Percentiles rank a stretch among this genome's conserved stretches.
Conservation (phyloP, 92 coral and sea anemone species). For the Siderastrea siderea region DNA sequence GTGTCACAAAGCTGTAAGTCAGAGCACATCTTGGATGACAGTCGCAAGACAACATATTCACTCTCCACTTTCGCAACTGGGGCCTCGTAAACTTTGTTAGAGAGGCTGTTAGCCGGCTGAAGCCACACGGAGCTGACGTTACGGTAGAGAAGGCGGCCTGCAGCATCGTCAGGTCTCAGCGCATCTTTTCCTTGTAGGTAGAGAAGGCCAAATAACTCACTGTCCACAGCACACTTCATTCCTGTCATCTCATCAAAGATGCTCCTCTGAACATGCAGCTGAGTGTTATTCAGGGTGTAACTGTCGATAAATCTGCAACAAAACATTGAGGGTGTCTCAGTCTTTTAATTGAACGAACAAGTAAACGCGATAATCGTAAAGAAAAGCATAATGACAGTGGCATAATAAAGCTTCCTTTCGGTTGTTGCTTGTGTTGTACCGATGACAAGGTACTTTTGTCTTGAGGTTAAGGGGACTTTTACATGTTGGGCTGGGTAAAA, state of each 20-base stretch:
- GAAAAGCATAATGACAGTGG: too few species aligned
- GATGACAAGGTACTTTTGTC: too few species aligned
- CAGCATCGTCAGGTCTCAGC: conserved; percentile 64
- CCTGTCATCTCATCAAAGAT: conserved; percentile 38
- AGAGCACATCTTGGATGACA: conserved; percentile 40
- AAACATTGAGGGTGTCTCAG: too few species aligned
- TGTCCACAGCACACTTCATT: conserved; percentile 25
- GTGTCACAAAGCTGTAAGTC: background rate
- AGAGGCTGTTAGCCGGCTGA: background rate
- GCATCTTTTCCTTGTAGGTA: conserved; percentile 53
- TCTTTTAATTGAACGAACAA: too few species aligned
- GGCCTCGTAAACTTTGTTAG: conserved; percentile 44
- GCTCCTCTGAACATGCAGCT: conserved; percentile 21
- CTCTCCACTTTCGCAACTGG: conserved; percentile 48
- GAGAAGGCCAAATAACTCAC: conserved; percentile 73
- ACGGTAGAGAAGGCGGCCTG: conserved; percentile 51
- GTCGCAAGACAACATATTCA: conserved; percentile 33
- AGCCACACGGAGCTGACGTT: conserved; percentile 41
- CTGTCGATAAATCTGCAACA: too few species aligned
- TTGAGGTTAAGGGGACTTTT: too few species aligned
- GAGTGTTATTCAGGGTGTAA: too few species aligned
- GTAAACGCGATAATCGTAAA: too few species aligned
- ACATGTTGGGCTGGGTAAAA: too few species aligned
- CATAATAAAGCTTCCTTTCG: too few species aligned
- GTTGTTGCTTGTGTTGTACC: too few species aligned